Percentiles rank a stretch among this genome's conserved stretches.
Conservation (phyloP, 2,888 invertebrate species). For the Cephus spinipes region DNA sequence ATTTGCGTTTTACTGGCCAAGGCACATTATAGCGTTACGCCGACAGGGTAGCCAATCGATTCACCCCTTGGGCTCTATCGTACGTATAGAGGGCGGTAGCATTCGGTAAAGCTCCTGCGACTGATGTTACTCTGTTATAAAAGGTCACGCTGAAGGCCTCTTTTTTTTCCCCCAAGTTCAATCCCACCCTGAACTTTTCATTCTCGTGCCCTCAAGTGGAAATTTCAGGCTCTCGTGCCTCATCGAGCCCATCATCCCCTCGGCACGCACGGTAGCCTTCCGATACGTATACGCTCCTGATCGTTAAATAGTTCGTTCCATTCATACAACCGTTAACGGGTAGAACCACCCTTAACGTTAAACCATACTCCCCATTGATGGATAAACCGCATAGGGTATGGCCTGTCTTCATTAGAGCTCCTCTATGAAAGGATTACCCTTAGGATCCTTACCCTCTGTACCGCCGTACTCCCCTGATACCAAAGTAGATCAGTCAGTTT, state of each 20-base stretch:
- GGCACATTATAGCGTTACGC: not conserved
- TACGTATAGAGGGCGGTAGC: constrained; percentile 3
- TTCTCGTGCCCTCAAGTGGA: not conserved
- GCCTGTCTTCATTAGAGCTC: not conserved
- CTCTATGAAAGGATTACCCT: constrained; percentile 3
- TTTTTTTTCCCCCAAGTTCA: constrained; percentile 30
- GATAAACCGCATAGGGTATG: not conserved
- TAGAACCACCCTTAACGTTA: not conserved
- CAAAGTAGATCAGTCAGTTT: constrained; percentile 46
- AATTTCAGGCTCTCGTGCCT: not conserved
- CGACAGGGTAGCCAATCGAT: constrained; percentile 6
- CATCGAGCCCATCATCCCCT: not conserved
- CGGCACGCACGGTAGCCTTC: constrained; percentile 17
- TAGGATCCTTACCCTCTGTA: constrained; percentile 22
- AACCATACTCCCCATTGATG: not conserved
- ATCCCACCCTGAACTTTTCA: constrained; percentile 17
- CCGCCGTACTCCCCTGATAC: constrained; percentile 36
- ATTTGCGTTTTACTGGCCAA: not conserved
- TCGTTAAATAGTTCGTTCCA: constrained; percentile 35
- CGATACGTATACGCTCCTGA: constrained; percentile 26
- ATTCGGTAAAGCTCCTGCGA: constrained; percentile 27
- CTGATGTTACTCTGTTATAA: constrained; percentile 46
- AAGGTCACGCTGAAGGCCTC: constrained; percentile 52
- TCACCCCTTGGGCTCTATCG: constrained; percentile 21
- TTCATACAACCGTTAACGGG: constrained; percentile 21